Percentiles rank a stretch among this genome's conserved stretches.
phyloP scores from a whole-genome alignment of 2,113 vertebrate species.

The Alexandromys fortis region DNA sequence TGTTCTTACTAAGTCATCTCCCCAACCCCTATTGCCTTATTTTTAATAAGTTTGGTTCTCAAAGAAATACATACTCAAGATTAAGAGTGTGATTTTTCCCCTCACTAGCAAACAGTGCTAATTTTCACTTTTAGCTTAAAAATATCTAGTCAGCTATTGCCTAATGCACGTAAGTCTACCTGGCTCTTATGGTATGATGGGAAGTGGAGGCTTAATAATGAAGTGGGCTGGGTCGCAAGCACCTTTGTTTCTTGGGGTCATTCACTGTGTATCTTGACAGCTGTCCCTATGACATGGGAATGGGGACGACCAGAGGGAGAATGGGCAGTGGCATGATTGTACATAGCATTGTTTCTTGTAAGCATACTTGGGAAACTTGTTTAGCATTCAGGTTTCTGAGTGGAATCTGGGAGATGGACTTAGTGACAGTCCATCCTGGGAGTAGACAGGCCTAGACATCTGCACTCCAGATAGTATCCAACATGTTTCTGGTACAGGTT shows the following conservation, averaged over 20 bases:
- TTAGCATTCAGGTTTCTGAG: slow-evolving; percentile 25
- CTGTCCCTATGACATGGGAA: background rate
- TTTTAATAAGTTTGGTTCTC: background rate
- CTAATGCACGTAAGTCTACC: background rate
- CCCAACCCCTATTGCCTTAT: background rate
- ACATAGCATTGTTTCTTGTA: background rate
- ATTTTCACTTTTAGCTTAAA: slow-evolving; percentile 9
- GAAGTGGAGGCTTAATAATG: background rate
- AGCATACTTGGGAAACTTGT: background rate
- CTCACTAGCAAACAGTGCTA: background rate
- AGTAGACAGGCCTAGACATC: background rate
- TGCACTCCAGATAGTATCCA: background rate
- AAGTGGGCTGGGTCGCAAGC: background rate
- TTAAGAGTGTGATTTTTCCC: slow-evolving; percentile 12
- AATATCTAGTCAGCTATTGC: background rate
- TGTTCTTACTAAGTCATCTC: background rate
- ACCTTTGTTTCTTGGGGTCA: background rate
- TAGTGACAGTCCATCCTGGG: background rate
- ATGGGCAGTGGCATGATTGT: accelerated
- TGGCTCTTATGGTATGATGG: background rate
- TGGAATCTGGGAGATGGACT: background rate
- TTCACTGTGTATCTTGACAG: background rate
- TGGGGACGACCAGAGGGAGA: background rate
- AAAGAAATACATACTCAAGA: slow-evolving; percentile 1
- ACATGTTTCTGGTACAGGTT: background rate